These are phyloP conservation scores for Archegozetes longisetosus DNA, from an alignment of 1,140 invertebrate species.

Conservation along the genomic window DNA sequence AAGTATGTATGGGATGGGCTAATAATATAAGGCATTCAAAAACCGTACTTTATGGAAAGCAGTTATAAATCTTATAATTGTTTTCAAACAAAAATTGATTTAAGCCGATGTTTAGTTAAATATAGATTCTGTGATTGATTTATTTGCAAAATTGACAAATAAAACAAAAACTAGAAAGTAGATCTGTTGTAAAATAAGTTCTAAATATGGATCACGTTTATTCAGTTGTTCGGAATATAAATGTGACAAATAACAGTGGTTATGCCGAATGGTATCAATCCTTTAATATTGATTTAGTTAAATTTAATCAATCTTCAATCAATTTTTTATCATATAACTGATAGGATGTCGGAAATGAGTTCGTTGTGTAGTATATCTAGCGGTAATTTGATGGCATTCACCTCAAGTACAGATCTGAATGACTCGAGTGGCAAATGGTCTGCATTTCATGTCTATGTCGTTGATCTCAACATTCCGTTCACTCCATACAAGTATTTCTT, in stretches of 20 bases:
- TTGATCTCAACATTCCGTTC: conserved; percentile 71
- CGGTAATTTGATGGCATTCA: conserved; percentile 63
- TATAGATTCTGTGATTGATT: no score
- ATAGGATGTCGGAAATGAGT: background rate
- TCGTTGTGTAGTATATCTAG: conserved; percentile 47
- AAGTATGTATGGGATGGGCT: no score
- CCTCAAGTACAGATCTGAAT: conserved; percentile 47
- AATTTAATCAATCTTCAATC: background rate
- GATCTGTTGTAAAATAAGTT: background rate
- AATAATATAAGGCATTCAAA: no score
- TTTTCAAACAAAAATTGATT: no score
- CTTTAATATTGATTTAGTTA: background rate
- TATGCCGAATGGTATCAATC: conserved; percentile 18
- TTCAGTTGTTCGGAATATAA: conserved; percentile 19
- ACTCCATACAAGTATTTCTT: conserved; percentile 47
- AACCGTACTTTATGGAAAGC: no score
- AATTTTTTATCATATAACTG: background rate
- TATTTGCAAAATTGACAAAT: no score
- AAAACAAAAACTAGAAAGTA: no score
- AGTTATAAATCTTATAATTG: no score
- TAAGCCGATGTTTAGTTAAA: no score
- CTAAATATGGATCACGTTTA: conserved; percentile 22
- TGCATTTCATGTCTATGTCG: conserved; percentile 64
- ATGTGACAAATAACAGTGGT: conserved; percentile 2
- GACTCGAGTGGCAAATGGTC: conserved; percentile 39